Evolutionary conservation across 2,113 vertebrate species (phyloP).

Genomic region (Cyphomyrus plagiostoma): DNA sequence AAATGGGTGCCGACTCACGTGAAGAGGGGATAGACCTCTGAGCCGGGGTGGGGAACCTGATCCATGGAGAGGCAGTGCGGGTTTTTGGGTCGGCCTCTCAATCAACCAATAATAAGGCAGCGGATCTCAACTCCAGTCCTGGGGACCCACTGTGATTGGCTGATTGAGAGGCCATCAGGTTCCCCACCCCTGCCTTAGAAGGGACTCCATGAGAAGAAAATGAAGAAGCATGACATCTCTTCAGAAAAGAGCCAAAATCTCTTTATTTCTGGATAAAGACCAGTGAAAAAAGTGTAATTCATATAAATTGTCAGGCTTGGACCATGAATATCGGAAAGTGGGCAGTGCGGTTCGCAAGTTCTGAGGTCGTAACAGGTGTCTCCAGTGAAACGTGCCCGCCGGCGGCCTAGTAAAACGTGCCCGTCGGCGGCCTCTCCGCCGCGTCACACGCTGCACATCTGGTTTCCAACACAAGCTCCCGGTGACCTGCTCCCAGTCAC

Average conservation of each 20-base stretch:
- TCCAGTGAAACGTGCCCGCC: too few species aligned
- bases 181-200: neutral
- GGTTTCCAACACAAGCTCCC: slow-evolving; percentile 7
- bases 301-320: neutral
- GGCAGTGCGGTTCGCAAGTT: neutral
- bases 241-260: neutral
- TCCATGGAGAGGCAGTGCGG: too few species aligned
- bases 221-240: neutral
- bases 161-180: too few species aligned
- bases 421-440: neutral
- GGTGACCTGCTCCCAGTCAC: neutral
- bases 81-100: too few species aligned
- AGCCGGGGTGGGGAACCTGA: too few species aligned
- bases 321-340: neutral
- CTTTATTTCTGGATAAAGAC: neutral
- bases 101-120: too few species aligned
- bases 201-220: neutral
- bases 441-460: neutral
- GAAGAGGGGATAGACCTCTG: neutral
- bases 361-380: neutral
- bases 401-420: neutral
- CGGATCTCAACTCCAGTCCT: too few species aligned
- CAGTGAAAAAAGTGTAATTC: neutral
- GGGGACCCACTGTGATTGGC: too few species aligned
- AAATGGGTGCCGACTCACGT: neutral